Conservation (phyloP, 2,113 vertebrate species). For the Hydropotes inermis region DNA sequence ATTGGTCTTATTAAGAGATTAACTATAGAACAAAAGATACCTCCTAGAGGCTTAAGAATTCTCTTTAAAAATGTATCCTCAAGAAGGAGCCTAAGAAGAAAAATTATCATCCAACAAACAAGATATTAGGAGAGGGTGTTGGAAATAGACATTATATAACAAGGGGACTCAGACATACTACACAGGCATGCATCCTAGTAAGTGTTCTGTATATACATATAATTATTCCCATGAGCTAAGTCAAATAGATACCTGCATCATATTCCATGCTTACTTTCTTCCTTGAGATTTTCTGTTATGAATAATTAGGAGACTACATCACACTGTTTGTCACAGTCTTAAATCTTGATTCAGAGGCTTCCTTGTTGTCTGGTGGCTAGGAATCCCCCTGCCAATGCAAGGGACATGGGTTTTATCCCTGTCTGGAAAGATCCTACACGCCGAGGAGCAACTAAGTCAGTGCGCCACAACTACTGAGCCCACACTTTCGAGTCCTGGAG, state of each 20-base stretch:
- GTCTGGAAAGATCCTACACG: rapidly evolving
- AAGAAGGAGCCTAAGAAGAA: constrained; percentile 26
- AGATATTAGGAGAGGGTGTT: not conserved
- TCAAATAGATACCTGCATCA: not conserved
- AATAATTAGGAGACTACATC: not conserved
- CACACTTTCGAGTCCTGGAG: not conserved
- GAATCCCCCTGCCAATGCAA: not conserved
- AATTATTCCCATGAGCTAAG: not conserved
- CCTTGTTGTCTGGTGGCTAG: not conserved
- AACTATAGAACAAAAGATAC: constrained; percentile 59
- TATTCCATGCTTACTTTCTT: not conserved
- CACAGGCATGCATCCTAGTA: not conserved
- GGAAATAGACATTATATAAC: not conserved
- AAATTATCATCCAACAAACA: constrained; percentile 8
- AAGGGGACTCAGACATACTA: not conserved
- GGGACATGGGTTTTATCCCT: not conserved
- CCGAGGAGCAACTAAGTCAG: not conserved
- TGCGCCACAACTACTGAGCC: rapidly evolving
- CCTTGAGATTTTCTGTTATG: not conserved
- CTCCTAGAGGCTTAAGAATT: constrained; percentile 58
- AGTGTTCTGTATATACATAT: not conserved
- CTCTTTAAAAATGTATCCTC: constrained; percentile 44
- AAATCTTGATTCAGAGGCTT: not conserved
- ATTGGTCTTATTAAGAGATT: constrained; percentile 75
- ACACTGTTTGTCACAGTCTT: not conserved